Percentiles rank a stretch among this genome's conserved stretches.
Conservation (phyloP, 2,113 vertebrate genomes). For the Rhegmatorhina hoffmannsi region DNA sequence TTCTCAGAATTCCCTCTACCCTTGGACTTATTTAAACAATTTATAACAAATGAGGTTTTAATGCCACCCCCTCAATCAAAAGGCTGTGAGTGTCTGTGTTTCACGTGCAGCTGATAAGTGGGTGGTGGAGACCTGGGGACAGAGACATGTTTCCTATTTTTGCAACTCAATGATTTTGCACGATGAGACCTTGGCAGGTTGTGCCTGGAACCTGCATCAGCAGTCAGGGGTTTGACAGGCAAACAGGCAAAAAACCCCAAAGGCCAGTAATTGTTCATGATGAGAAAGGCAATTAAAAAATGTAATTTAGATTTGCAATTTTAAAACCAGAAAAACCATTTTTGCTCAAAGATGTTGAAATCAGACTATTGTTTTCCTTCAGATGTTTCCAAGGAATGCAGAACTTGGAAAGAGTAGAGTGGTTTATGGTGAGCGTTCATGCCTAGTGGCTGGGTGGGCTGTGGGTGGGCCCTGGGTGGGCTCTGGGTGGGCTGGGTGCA, state of each 20-base stretch:
- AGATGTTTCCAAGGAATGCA: not conserved
- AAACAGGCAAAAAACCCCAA: not conserved
- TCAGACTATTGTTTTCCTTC: not conserved
- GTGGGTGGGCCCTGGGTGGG: not conserved
- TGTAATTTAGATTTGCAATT: not conserved
- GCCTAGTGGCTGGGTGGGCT: not conserved
- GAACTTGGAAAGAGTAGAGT: not conserved
- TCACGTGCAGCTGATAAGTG: not conserved
- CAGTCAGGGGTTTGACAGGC: not conserved
- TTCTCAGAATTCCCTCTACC: not conserved
- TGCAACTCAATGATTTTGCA: not conserved
- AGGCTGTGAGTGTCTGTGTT: not conserved
- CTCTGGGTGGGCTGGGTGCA: fast-evolving
- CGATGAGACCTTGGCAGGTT: not conserved
- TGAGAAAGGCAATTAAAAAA: not conserved
- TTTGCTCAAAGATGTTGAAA: not conserved
- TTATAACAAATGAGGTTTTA: not conserved
- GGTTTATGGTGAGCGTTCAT: not conserved
- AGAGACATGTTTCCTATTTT: not conserved
- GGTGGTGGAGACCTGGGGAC: not conserved
- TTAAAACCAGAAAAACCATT: not conserved
- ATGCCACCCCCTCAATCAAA: not conserved
- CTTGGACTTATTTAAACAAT: not conserved
- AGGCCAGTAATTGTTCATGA: not conserved
- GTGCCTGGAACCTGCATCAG: not conserved